These are phyloP conservation scores for Oligia fasciuncula DNA, from an alignment of 2,888 invertebrate genomes.

Conservation along the genomic window DNA sequence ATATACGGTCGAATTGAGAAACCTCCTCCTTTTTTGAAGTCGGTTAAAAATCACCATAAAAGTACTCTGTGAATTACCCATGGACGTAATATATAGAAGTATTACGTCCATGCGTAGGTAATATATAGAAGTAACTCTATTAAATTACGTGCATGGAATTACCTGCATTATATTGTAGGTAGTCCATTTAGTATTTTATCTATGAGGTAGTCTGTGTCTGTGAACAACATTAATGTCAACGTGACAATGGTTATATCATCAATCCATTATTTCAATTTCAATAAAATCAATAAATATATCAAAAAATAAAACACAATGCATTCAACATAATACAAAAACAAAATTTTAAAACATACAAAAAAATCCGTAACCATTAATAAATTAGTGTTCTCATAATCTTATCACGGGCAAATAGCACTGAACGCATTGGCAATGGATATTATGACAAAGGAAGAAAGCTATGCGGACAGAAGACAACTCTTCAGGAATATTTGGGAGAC, in stretches of 20 bases:
- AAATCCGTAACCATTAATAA: not conserved
- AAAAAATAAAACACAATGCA: conserved; percentile 36
- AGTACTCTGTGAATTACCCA: no score
- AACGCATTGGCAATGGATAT: conserved; percentile 63
- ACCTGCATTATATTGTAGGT: no score
- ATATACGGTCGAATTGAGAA: no score
- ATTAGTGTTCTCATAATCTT: not conserved
- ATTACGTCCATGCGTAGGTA: no score
- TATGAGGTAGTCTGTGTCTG: no score
- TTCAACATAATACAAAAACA: conserved; percentile 15
- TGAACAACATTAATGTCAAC: not conserved
- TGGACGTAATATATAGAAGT: no score
- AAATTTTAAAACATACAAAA: not conserved
- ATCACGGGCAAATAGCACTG: not conserved
- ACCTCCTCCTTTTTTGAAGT: no score
- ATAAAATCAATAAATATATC: not conserved
- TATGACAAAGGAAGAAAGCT: conserved; percentile 80
- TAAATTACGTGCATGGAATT: no score
- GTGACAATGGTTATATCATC: conserved; percentile 24
- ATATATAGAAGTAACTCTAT: no score
- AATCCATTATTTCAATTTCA: not conserved
- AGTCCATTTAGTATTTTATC: no score
- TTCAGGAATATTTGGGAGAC: conserved; percentile 85
- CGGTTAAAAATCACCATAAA: not conserved
- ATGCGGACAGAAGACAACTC: conserved; percentile 78